A percentile compares a stretch with the other conserved stretches of the same genome.
phyloP scores from a whole-genome alignment of 2,888 invertebrate genomes.

The Leptopilina myrica region DNA sequence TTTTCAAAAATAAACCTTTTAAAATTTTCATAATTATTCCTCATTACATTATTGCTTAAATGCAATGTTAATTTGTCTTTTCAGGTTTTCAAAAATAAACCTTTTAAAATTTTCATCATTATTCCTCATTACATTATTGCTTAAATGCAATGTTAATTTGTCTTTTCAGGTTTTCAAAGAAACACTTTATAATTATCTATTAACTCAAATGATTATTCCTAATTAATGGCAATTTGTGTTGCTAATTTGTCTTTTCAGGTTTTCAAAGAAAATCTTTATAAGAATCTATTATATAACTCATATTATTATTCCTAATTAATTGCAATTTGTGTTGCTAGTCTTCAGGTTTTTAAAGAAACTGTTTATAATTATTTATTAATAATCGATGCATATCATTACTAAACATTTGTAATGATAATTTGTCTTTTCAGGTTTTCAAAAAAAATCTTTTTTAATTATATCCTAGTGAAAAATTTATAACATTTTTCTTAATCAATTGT shows the following conservation, averaged over 20 bases:
- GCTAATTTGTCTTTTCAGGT: constrained; percentile 1
- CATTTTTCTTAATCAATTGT: not conserved
- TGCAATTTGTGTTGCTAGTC: no score
- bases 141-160: not conserved
- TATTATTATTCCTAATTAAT: not conserved
- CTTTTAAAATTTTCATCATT: not conserved
- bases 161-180: constrained; percentile 4
- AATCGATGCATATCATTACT: not conserved
- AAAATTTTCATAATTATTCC: no score
- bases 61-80: not conserved
- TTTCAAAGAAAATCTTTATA: not conserved
- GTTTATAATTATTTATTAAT: not conserved
- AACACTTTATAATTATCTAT: not conserved
- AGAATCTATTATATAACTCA: not conserved
- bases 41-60: not conserved
- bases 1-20: not conserved
- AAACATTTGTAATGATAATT: not conserved
- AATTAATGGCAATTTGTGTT: no score
- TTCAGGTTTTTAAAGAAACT: not conserved
- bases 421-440: constrained; percentile 11
- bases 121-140: no score
- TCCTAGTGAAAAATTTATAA: not conserved
- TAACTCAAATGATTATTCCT: not conserved
- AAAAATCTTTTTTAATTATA: not conserved
- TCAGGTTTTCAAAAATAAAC: not conserved